Evolutionary conservation across 2,888 invertebrate genomes (phyloP), one percentile per base, ranked within the genome.

Genomic region (Nemoura dubitans): DNA sequence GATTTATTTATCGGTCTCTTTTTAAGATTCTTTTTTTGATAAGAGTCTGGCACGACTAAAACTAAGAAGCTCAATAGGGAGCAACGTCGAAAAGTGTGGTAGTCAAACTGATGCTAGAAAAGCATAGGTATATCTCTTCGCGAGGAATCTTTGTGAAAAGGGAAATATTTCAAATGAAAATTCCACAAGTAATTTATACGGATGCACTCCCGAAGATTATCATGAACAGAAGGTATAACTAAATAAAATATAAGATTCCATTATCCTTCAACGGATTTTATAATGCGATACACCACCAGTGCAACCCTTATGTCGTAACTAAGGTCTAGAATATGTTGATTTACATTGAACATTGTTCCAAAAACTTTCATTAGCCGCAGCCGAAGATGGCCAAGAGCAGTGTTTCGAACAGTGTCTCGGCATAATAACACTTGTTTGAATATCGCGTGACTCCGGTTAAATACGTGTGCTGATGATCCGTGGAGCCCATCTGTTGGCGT

Each of bases 401-500:
- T 21, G 59, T 59, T 59, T 59, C 14, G 14, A 59, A 59, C 59
- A 59, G 6, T 21, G 59, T 21, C 16, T 59, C 59, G 14, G 21
- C 36, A 10, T 59, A 59, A 59, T 59, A 59, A 59, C 59, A 59
- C 59, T 59, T 59, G 59, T 59, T 59, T 59, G 59, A 59, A 59
- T 59, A 59, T 59, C 2, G 59, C 59, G 59, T 59, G 59, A 59
- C 59, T 59, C 59, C 59, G 21, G 59, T 59, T 59, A 59, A 59
- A 59, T 59, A 59, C 59, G 59, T 59, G 59, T 21, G 59, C 59
- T 59, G 59, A 10, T 59, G 59, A 21, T 59, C 16, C 59, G 59
- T 10, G 59, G 59, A 59, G 76, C 76, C 84, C 84, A 84, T 84
- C 84, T 84, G 84, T 84, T 84, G 28, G 59, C 26, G n/a, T 25